Conservation (phyloP, 2,797 vertebrate species). For the Cuculus canorus region DNA sequence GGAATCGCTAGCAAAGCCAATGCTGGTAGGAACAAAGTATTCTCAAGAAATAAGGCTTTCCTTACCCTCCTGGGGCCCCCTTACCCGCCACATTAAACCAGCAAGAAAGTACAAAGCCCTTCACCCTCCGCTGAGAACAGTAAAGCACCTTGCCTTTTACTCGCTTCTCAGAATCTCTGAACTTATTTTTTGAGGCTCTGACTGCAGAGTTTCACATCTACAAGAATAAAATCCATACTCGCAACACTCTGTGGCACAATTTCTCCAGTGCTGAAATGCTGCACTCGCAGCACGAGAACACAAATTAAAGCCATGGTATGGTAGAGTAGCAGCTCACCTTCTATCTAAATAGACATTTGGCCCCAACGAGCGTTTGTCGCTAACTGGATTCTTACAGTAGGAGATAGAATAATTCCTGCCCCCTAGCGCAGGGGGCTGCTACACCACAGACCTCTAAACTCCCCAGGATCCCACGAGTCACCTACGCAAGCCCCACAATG, state of each 20-base stretch:
- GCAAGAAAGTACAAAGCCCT: not conserved
- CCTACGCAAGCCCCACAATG: constrained; percentile 18
- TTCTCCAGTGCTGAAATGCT: not conserved
- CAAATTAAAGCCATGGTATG: not conserved
- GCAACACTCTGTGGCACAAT: not conserved
- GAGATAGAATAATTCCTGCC: not conserved
- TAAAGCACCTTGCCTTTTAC: not conserved
- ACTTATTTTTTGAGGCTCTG: not conserved
- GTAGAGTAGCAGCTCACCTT: not conserved
- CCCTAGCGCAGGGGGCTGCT: not conserved
- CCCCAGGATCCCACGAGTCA: not conserved
- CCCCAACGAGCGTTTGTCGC: not conserved
- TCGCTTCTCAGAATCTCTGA: not conserved
- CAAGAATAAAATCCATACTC: not conserved
- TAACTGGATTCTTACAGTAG: not conserved
- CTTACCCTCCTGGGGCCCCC: not conserved
- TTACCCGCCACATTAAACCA: not conserved
- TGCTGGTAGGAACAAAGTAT: not conserved
- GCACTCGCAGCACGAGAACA: not conserved
- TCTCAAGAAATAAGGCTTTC: not conserved
- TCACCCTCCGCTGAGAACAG: not conserved
- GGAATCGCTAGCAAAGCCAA: constrained; percentile 12
- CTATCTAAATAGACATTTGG: not conserved
- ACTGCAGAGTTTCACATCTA: not conserved
- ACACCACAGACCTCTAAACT: not conserved